Evolutionary conservation across 2,888 invertebrate genomes (phyloP).

Genomic region (Epirrita christyi): DNA sequence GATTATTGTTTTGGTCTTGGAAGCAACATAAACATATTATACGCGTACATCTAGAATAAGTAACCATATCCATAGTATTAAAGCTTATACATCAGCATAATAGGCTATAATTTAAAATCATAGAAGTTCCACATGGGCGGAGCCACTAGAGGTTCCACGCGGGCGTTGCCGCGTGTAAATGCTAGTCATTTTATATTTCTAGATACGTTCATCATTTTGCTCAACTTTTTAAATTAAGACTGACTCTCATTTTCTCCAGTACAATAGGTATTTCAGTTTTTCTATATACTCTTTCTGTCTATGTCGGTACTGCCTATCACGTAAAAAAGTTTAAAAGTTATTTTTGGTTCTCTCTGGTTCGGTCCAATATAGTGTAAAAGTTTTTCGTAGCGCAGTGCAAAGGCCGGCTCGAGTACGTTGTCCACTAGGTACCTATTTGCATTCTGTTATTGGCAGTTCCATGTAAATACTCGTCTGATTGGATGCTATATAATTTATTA

Average conservation of each 20-base stretch:
- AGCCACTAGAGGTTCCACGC: too few species aligned
- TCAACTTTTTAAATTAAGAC: background rate
- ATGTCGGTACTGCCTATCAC: background rate
- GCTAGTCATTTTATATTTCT: too few species aligned
- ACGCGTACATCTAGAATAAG: too few species aligned
- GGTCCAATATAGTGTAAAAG: conserved; percentile 42
- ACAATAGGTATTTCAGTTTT: background rate
- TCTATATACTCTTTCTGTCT: background rate
- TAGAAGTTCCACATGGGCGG: too few species aligned
- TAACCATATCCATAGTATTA: too few species aligned
- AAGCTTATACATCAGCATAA: too few species aligned
- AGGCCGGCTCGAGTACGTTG: conserved; percentile 52
- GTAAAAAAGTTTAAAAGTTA: background rate
- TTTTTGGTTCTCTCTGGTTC: conserved; percentile 21
- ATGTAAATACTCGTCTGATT: conserved; percentile 77
- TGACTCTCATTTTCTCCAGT: background rate
- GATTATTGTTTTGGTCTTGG: too few species aligned
- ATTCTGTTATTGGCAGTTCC: conserved; percentile 77
- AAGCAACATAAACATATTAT: too few species aligned
- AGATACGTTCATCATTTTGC: background rate
- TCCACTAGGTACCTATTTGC: conserved; percentile 70
- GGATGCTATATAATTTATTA: conserved; percentile 56
- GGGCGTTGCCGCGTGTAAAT: too few species aligned
- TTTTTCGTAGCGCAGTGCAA: conserved; percentile 37
- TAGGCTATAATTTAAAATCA: too few species aligned